Conservation (phyloP, 1,140 invertebrate species). For the Scaptomyza hsui region DNA sequence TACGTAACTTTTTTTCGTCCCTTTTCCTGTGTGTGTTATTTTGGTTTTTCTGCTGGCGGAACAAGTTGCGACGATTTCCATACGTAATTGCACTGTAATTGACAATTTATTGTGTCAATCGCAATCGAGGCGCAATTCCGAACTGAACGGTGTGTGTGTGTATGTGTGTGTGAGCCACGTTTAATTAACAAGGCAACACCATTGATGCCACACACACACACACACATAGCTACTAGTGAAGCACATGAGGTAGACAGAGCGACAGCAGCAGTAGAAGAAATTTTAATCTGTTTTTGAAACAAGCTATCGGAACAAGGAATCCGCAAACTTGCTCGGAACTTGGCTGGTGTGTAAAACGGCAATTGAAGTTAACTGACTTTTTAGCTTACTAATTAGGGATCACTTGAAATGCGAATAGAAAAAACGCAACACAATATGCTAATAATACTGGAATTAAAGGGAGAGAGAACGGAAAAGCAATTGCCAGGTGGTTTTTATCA, state of each 20-base stretch:
- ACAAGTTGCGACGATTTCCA: conserved; percentile 66
- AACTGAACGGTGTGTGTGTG: conserved; percentile 64
- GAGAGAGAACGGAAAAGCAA: background rate
- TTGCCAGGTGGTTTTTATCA: background rate
- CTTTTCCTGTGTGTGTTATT: conserved; percentile 22
- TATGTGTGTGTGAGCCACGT: conserved; percentile 70
- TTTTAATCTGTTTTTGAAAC: conserved; percentile 73
- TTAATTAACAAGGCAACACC: conserved; percentile 81
- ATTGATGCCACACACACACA: conserved; percentile 55
- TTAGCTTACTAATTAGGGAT: conserved; percentile 32
- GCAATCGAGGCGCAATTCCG: conserved; percentile 75
- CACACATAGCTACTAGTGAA: background rate
- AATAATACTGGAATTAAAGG: background rate
- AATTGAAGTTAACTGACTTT: conserved; percentile 23
- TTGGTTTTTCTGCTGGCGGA: conserved; percentile 32
- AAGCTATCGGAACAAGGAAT: conserved; percentile 17
- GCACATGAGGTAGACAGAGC: conserved; percentile 4
- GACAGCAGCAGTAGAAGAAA: conserved; percentile 21
- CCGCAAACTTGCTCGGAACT: conserved; percentile 8
- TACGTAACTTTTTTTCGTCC: conserved; percentile 7
- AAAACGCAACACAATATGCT: background rate
- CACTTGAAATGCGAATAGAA: background rate
- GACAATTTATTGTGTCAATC: conserved; percentile 83
- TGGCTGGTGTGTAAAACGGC: conserved; percentile 7
- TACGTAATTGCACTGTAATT: conserved; percentile 83